Percentiles rank a stretch among this genome's conserved stretches.
These are phyloP conservation scores for Ochlodes sylvanus DNA, from an alignment of 2,888 invertebrate species.

Conservation along the genomic window DNA sequence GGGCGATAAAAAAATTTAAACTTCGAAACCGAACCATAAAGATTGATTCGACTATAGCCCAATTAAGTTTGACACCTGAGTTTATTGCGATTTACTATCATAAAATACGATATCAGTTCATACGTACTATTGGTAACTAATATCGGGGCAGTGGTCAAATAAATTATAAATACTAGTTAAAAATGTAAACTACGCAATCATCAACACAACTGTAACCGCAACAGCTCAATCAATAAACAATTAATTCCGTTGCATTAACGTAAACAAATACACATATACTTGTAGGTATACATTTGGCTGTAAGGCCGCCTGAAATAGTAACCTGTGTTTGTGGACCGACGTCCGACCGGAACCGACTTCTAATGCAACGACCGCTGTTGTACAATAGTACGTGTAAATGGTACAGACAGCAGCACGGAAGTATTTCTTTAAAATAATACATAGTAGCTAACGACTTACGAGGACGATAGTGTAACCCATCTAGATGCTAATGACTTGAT, in stretches of 20 bases:
- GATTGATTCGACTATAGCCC: too few relatives aligned
- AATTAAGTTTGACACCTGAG: too few relatives aligned
- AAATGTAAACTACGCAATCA: slow-evolving; percentile 1
- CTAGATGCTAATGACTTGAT: too few relatives aligned
- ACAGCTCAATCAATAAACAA: slow-evolving; percentile 16
- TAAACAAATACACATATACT: slow-evolving; percentile 1
- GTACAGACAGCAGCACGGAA: slow-evolving; percentile 33
- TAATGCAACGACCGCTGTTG: slow-evolving; percentile 43
- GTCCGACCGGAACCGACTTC: slow-evolving; percentile 48
- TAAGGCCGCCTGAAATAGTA: slow-evolving; percentile 45
- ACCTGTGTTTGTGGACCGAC: slow-evolving; percentile 48
- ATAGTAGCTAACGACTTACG: too few relatives aligned
- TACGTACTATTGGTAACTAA: too few relatives aligned
- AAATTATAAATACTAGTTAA: not conserved
- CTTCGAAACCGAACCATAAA: too few relatives aligned
- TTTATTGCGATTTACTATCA: too few relatives aligned
- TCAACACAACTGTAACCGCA: not conserved
- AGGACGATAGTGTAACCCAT: too few relatives aligned
- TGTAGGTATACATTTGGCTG: not conserved
- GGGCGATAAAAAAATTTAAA: too few relatives aligned
- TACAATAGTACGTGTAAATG: slow-evolving; percentile 43
- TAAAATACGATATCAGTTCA: too few relatives aligned
- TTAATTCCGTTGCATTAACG: slow-evolving; percentile 11
- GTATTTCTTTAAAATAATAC: not conserved
- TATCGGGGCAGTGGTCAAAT: not conserved